Evolutionary conservation across 23 tunicate genomes (phyloP), one percentile per base, ranked within the genome.

Genomic region (Botrylloides violaceus): DNA sequence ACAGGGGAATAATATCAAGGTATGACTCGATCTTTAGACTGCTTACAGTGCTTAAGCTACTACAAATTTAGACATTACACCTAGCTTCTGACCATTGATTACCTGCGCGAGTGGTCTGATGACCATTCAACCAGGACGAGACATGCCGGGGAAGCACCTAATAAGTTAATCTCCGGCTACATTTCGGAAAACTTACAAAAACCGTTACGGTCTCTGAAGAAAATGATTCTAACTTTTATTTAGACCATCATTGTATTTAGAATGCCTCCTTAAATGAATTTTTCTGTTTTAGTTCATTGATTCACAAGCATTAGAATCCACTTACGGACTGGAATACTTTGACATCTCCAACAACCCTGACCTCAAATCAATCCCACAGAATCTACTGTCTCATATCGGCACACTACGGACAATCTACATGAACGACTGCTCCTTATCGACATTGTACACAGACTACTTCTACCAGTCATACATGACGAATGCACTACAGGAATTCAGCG

Each of bases 381-480:
- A 58, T 58, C 4, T 29, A 4, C 26, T 9, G 3, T 5, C 12
- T 29, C 5, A 58, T 3, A 4, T 58, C 9, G 12, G 12, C 26
- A 3, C 62, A 23, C 26, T 58, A 9, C 4, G 26, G 26, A 58
- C 62, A 4, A 5, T 58, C 3, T 4, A 4, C 62, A 4, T 58
- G 12, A 58, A 29, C 26, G 12, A 58, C 3, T 58, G 9, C 5
- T 23, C 23, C 12, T 58, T 58, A 9, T 5, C 4, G 29, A 58
- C 62, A 4, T 29, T 58, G 29, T 58, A 58, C 62, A 23, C 62
- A 9, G 62, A 58, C 29, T 58, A 58, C 26, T 58, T 58, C 55
- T 4, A 28, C 3, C 5, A 58, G 29, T 58, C 62, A 4, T 58
- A 4, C 5, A 58, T 29, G 26, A 58, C 23, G 5, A 9, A 58